phyloP scores from a whole-genome alignment of 2,113 vertebrate species.

The Sylvietta virens region DNA sequence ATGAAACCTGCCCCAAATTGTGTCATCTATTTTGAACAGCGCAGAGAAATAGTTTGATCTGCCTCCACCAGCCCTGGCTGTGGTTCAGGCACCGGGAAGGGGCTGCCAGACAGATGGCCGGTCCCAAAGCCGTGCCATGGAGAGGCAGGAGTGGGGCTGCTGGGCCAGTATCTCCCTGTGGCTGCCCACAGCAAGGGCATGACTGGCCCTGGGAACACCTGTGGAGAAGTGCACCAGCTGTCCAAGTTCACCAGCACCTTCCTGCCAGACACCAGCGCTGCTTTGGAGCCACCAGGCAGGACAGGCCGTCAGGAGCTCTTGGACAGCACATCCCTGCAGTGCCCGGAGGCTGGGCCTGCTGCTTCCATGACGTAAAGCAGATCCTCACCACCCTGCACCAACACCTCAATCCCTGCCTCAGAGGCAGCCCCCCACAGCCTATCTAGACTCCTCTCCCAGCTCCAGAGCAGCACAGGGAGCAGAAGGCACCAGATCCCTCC shows the following conservation, averaged over 20 bases:
- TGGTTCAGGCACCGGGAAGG: fast-evolving
- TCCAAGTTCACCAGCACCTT: neutral
- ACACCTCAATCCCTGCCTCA: neutral
- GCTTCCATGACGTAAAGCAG: neutral
- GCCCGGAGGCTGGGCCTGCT: neutral
- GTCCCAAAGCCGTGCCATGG: neutral
- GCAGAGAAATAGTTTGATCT: constrained; percentile 7
- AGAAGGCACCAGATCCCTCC: neutral
- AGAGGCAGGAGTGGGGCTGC: neutral
- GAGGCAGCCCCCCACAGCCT: neutral
- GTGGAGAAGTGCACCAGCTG: neutral
- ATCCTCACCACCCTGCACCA: neutral
- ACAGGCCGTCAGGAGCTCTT: neutral
- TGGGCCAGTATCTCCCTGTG: fast-evolving
- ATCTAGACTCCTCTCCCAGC: neutral
- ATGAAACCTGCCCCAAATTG: constrained; percentile 22
- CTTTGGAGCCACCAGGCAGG: neutral
- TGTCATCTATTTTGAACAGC: constrained; percentile 48
- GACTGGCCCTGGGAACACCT: neutral
- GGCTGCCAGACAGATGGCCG: neutral
- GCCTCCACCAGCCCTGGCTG: neutral
- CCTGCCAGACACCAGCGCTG: fast-evolving
- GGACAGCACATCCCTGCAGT: fast-evolving
- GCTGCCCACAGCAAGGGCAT: neutral
- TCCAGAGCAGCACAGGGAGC: neutral